Percentiles rank a stretch among this genome's conserved stretches.
These are phyloP conservation scores for Trachops cirrhosus DNA, from an alignment of 2,797 vertebrate species.

Conservation along the genomic window DNA sequence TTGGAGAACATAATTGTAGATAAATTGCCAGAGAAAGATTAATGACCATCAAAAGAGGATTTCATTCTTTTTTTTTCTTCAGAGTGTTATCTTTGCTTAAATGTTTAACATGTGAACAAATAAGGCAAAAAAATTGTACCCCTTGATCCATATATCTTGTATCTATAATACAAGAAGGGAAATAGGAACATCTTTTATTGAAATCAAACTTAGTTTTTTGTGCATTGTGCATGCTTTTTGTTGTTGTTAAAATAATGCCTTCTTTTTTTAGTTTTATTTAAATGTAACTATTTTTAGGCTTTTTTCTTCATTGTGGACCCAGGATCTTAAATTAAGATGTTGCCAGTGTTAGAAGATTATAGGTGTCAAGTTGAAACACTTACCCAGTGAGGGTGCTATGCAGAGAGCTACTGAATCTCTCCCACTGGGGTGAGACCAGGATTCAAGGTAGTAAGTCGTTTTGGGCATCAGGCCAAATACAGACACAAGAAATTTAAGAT, in stretches of 20 bases:
- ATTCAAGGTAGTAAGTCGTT: background rate
- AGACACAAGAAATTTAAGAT: background rate
- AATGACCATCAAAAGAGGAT: background rate
- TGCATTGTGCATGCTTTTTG: background rate
- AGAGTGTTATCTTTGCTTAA: background rate
- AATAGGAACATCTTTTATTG: background rate
- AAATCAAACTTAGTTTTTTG: constrained; percentile 17
- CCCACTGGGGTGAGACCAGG: background rate
- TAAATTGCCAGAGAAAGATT: background rate
- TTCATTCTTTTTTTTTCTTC: background rate
- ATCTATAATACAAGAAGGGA: background rate
- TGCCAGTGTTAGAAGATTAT: background rate
- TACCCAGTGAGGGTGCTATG: background rate
- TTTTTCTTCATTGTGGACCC: background rate
- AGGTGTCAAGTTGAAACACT: background rate
- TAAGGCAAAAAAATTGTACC: background rate
- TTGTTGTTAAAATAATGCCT: background rate
- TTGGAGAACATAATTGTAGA: background rate
- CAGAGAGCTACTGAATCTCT: background rate
- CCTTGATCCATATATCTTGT: background rate
- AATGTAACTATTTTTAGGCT: background rate
- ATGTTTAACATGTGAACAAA: constrained; percentile 5
- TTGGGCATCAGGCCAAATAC: background rate
- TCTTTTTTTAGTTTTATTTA: constrained; percentile 5
- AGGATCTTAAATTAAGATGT: constrained; percentile 27